phyloP scores from a whole-genome alignment of 2,888 invertebrate genomes.

The Dermolepida albohirtum region DNA sequence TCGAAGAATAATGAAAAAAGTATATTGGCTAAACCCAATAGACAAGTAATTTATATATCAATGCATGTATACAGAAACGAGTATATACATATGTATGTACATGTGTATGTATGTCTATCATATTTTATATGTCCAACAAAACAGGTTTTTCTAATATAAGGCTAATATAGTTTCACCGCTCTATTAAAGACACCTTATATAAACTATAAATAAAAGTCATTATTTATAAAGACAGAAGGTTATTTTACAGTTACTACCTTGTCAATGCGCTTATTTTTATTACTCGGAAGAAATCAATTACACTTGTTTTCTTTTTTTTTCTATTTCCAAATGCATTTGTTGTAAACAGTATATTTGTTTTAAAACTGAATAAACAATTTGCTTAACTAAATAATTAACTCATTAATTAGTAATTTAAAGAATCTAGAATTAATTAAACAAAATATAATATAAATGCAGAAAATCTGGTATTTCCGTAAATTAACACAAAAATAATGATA shows the following conservation, averaged over 20 bases:
- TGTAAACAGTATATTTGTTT: neutral
- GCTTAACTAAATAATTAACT: no score
- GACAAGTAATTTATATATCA: neutral
- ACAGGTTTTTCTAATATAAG: conserved; percentile 32
- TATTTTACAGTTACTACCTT: conserved; percentile 11
- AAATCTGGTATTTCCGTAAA: neutral
- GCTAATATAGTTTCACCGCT: conserved; percentile 30
- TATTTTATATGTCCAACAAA: conserved; percentile 16
- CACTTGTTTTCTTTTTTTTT: no score
- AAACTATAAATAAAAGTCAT: conserved; percentile 33
- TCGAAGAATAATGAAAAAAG: neutral
- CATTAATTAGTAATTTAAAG: no score
- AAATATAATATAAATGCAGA: no score
- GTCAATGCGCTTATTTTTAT: no score
- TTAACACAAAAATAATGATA: conserved; percentile 13
- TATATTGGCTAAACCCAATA: neutral
- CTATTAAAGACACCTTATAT: conserved; percentile 32
- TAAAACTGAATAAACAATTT: neutral
- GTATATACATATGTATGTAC: no score
- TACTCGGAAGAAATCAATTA: no score
- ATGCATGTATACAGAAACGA: conserved; percentile 1
- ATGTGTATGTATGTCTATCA: conserved; percentile 1
- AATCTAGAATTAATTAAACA: no score
- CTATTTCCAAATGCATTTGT: neutral
- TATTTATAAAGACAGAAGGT: conserved; percentile 28